Conservation (phyloP, 2,113 vertebrate species). For the Columba janthina region DNA sequence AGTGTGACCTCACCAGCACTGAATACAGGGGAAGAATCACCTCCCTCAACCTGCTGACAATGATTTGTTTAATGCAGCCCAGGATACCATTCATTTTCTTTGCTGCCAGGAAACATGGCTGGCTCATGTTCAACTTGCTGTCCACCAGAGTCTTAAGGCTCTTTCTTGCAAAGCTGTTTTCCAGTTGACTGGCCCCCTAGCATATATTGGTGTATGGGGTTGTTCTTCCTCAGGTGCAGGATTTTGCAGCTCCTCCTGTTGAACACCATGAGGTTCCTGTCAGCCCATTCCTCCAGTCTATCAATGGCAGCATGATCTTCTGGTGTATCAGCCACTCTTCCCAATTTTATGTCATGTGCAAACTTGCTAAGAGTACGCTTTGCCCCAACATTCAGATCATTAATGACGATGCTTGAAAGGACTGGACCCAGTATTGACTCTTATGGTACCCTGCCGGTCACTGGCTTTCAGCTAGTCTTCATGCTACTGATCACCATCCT, state of each 20-base stretch:
- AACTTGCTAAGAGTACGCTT: not conserved
- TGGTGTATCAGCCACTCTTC: not conserved
- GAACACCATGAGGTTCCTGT: not conserved
- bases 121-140: not conserved
- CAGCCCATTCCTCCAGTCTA: not conserved
- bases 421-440: not conserved
- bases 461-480: not conserved
- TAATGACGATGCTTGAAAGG: not conserved
- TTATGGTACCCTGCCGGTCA: not conserved
- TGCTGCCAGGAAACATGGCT: not conserved
- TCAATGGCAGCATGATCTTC: not conserved
- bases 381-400: not conserved
- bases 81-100: not conserved
- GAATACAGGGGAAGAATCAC: not conserved
- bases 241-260: not conserved
- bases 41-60: not conserved
- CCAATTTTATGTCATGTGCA: not conserved
- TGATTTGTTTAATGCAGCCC: not conserved
- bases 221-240: not conserved
- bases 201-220: too few relatives aligned
- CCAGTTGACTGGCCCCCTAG: not conserved
- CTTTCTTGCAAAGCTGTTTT: not conserved
- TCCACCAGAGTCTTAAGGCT: not conserved
- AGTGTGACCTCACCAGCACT: not conserved
- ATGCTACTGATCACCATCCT: not conserved